Evolutionary conservation across 1,140 invertebrate genomes (phyloP), one percentile per base, ranked within the genome.

Genomic region (Globodera ellingtonae): DNA sequence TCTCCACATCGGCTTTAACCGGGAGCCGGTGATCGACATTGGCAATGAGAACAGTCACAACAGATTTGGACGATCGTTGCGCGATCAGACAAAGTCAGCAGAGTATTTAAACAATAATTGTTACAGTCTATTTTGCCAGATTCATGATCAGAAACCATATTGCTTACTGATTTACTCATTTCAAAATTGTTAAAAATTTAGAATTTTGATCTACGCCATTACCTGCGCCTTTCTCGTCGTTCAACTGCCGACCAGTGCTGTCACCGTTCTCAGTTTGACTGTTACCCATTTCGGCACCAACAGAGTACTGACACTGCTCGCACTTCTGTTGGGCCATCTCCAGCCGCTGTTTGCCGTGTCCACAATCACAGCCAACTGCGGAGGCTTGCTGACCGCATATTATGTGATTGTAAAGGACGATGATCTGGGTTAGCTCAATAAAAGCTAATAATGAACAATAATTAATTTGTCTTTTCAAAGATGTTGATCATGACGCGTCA

Each of bases 231-330:
- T 88, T 83, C 78, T 89, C 7, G 79, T 89, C 52, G 88, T 88
- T 75, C 87, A 89, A 75, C 80, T 88, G 52, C 87, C 85, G 21
- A 87, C 87, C 52, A 82, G 83, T 59, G 84, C 86, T 72, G 85
- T 89, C 46, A 89, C 84, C 21, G 82, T 82, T n/a, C 24, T 66
- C 24, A 79, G 83, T 56, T 80, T 88, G 46, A 89, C 88, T 21
- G 88, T 89, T 52, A 89, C 89, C 72, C 88, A 89, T 72, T 88
- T 88, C 77, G 80, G 85, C 67, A 84, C 89, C 71, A 89, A 85
- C 75, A 44, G 70, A 66, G 24, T 71, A 56, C 84, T 86, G 50
- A 85, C 82, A 85, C 48, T 86, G 21, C 48, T 88, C 50, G 77
- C 84, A 5, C 66, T 86, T 50, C 35, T 79, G 52, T 67, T 86